Percentiles rank a stretch among this genome's conserved stretches.
Evolutionary conservation across 2,113 vertebrate genomes (phyloP).

Genomic region (Girardinichthys multiradiatus): DNA sequence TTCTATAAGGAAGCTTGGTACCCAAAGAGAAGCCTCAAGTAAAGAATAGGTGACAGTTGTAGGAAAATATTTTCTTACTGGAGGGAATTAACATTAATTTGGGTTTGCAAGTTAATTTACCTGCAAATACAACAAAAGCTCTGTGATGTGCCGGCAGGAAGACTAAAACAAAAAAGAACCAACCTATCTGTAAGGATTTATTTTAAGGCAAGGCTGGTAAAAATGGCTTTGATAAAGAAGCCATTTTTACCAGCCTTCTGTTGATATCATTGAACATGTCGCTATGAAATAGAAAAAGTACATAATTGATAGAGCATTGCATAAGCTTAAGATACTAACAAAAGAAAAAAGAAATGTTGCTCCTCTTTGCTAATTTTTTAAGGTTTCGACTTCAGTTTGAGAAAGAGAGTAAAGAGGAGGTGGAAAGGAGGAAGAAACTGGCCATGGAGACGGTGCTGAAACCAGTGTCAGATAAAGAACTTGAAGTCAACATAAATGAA

Average conservation of each 20-base stretch:
- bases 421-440: conserved; percentile 87
- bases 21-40: neutral
- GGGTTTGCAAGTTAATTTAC: neutral
- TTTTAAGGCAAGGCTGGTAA: too few species aligned
- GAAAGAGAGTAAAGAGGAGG: conserved; percentile 88
- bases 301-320: neutral
- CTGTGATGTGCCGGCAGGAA: neutral
- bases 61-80: neutral
- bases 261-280: neutral
- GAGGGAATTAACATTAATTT: neutral
- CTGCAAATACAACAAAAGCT: neutral
- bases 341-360: neutral
- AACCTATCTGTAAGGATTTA: too few species aligned
- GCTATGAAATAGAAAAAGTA: neutral
- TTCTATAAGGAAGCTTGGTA: neutral
- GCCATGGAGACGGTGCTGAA: conserved; percentile 83
- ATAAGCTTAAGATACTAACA: neutral
- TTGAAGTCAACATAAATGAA: conserved; percentile 84
- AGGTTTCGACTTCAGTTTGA: conserved; percentile 91
- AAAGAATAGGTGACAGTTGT: neutral
- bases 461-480: conserved; percentile 75
- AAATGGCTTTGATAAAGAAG: neutral
- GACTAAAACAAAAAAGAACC: neutral
- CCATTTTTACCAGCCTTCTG: neutral
- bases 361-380: neutral